These are phyloP conservation scores for Brachylomia viminalis DNA, from an alignment of 2,888 invertebrate species.

Conservation along the genomic window DNA sequence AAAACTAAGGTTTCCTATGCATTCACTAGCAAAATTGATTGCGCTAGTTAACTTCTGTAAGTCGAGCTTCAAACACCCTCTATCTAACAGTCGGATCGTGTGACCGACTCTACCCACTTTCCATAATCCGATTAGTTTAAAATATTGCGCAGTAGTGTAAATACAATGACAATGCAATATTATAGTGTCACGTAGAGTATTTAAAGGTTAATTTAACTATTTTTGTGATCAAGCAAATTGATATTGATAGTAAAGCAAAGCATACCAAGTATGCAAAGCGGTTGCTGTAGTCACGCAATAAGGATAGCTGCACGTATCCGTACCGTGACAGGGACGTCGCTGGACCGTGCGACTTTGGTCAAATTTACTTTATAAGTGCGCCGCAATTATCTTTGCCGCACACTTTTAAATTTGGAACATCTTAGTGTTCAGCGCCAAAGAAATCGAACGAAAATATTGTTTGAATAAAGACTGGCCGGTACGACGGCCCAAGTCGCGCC, in stretches of 20 bases:
- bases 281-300: slow-evolving; percentile 2
- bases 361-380: too few relatives aligned
- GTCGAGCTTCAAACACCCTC: slow-evolving; percentile 1
- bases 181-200: background rate
- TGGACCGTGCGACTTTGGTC: too few relatives aligned
- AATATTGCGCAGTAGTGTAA: slow-evolving; percentile 23
- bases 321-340: too few relatives aligned
- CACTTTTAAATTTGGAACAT: too few relatives aligned
- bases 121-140: slow-evolving; percentile 40
- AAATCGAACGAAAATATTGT: too few relatives aligned
- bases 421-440: too few relatives aligned
- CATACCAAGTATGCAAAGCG: slow-evolving; percentile 18
- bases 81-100: background rate
- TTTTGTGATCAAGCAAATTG: slow-evolving; percentile 13
- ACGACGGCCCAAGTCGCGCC: too few relatives aligned
- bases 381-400: too few relatives aligned
- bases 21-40: background rate
- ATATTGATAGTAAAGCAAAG: too few relatives aligned
- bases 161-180: slow-evolving; percentile 28
- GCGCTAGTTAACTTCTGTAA: background rate
- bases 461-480: too few relatives aligned
- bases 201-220: slow-evolving; percentile 4
- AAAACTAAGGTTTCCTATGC: background rate
- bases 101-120: background rate
- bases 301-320: too few relatives aligned